Percentiles rank a stretch among this genome's conserved stretches.
Evolutionary conservation across 2,888 invertebrate genomes (phyloP).

Genomic region (Pyrrhosoma nymphula): DNA sequence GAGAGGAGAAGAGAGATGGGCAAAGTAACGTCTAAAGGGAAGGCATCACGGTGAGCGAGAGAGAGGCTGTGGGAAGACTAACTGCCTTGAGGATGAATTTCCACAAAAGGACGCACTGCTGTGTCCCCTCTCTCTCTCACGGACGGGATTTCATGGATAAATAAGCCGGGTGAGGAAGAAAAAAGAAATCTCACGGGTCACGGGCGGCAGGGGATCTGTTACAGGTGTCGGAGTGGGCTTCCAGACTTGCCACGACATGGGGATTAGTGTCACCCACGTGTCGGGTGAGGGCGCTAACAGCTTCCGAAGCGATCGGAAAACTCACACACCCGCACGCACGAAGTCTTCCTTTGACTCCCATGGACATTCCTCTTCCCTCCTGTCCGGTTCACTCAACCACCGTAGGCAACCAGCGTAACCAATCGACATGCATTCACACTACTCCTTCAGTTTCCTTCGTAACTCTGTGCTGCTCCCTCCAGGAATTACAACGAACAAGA

Average conservation of each 20-base stretch:
- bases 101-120: background rate
- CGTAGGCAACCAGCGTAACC: background rate
- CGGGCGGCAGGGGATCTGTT: background rate
- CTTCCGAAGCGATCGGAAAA: background rate
- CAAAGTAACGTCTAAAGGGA: background rate
- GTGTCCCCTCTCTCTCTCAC: background rate
- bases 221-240: background rate
- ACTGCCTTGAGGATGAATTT: background rate
- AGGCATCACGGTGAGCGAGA: background rate
- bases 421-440: too few species aligned
- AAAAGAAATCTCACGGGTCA: conserved; percentile 27
- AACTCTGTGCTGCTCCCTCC: too few species aligned
- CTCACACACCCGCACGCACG: background rate
- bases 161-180: background rate
- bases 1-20: background rate
- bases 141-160: conserved; percentile 39
- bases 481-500: too few species aligned
- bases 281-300: conserved; percentile 3
- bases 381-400: background rate
- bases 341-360: too few species aligned
- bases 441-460: too few species aligned
- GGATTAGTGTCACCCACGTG: conserved; percentile 51
- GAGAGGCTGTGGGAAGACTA: conserved; percentile 43
- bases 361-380: background rate
- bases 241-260: background rate